phyloP scores from a whole-genome alignment of 2,113 vertebrate genomes.

The Montifringilla adamsi region DNA sequence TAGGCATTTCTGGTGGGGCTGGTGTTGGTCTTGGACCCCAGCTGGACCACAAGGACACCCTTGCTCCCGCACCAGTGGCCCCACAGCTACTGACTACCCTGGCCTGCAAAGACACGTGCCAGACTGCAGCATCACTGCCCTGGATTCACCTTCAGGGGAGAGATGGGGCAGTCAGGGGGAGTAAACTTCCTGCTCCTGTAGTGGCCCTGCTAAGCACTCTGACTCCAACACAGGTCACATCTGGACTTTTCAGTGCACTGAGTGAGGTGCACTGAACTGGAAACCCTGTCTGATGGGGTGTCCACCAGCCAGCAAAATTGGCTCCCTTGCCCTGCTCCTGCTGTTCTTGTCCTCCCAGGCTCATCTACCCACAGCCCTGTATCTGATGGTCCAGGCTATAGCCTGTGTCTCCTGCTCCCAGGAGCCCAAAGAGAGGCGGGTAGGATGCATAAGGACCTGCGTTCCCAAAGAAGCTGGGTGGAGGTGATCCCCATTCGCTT shows the following conservation, averaged over 20 bases:
- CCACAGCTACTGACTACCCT: neutral
- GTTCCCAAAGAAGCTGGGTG: neutral
- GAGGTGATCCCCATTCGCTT: neutral
- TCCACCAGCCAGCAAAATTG: neutral
- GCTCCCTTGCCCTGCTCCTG: neutral
- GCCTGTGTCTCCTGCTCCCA: neutral
- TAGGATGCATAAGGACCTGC: neutral
- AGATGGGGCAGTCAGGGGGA: neutral
- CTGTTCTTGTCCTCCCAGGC: neutral
- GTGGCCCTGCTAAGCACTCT: fast-evolving
- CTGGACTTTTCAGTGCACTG: neutral
- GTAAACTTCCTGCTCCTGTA: neutral
- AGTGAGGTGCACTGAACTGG: neutral
- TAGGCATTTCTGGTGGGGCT: neutral
- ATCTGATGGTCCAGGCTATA: neutral
- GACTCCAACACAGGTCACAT: neutral
- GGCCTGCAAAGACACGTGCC: fast-evolving
- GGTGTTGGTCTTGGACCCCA: neutral
- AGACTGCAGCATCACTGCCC: neutral
- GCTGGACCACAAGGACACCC: neutral
- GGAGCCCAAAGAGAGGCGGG: neutral
- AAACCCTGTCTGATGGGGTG: neutral
- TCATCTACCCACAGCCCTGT: neutral
- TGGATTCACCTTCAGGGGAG: neutral
- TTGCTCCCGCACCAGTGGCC: fast-evolving